phyloP scores from a whole-genome alignment of 2,797 vertebrate genomes.

The Chaenodraco wilsoni region DNA sequence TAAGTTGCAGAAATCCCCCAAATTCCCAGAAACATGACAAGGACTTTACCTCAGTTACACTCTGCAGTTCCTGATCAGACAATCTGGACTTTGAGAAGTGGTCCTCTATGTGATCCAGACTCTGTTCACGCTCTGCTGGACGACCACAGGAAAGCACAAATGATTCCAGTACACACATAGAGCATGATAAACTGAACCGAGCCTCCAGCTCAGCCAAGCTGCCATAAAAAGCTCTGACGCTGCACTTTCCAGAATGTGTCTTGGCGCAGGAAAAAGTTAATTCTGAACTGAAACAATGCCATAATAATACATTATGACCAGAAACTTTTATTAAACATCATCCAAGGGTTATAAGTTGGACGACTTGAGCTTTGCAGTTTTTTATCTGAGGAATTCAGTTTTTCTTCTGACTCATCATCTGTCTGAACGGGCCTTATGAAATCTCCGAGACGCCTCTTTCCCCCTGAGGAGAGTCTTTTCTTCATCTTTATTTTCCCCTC shows the following conservation, averaged over 20 bases:
- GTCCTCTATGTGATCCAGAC: conserved; percentile 21
- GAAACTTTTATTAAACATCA: conserved; percentile 15
- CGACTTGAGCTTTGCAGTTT: background rate
- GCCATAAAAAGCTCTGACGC: conserved; percentile 38
- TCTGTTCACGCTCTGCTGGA: conserved; percentile 30
- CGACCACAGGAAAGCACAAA: conserved; percentile 22
- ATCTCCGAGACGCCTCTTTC: conserved; percentile 35
- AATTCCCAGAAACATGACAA: background rate
- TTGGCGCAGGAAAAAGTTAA: conserved; percentile 4
- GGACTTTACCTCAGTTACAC: background rate
- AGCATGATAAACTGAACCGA: conserved; percentile 24
- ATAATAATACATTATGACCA: conserved; percentile 2
- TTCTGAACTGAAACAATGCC: conserved; percentile 12
- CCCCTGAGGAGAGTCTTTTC: conserved; percentile 35
- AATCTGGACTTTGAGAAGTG: background rate
- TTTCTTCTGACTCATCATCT: conserved; percentile 33
- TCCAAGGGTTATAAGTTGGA: conserved; percentile 27
- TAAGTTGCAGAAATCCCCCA: background rate
- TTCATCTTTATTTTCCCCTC: conserved; percentile 42
- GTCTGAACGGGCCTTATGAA: conserved; percentile 22
- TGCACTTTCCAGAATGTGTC: conserved; percentile 35
- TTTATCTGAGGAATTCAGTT: conserved; percentile 23
- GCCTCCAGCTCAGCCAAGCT: conserved; percentile 30
- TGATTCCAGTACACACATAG: conserved; percentile 13
- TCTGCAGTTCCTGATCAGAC: background rate